Base-by-base conservation (phyloP, 2,888 invertebrate species). In the Gnatocerus cornutus region DNA sequence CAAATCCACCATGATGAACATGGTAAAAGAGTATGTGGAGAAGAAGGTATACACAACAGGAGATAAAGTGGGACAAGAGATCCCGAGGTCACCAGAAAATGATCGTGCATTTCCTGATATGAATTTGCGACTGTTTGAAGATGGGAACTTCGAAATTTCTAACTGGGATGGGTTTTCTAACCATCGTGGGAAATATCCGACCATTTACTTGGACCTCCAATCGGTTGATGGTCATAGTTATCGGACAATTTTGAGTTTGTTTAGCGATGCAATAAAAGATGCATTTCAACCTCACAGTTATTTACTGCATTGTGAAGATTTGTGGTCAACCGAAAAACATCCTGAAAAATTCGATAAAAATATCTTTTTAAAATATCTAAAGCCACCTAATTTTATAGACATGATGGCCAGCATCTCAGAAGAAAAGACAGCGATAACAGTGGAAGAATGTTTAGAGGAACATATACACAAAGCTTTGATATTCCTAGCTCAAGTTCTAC, bases 1-100 rank as follows among this genome's bases (percentile, higher is more conserved):
- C 55, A 33, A 55, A 37, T 55, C 55, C 39, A 55, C 55, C 55
- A 55, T 13, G 37, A 55, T 55, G 37, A 55, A 55, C 55, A 55
- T 55, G 39, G 55, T 55, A 33, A 14, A 55, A 55, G 55, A 55
- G 55, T 55, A 37, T 55, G 55, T 55, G 55, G 27, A 37, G 55
- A 55, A 55, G 55, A 55, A 55, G 37, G 37, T 55, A 37, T 55
- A 55, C 55, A 55, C 55, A 55, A 55, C 55, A 55, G 55, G 55
- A 55, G 55, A 37, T 55, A 37, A 55, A 55, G 55, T 37, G 37
- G 55, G 55, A 55, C 55, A 55, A 37, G 55, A 55, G 27, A 55
- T 55, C 37, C 55, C 37, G 55, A 55, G 55, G 39, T 55, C 55
- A 55, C 14, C 52, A 52, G 52, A 52, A 52, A 52, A 52, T 52